Percentiles rank a stretch among this genome's conserved stretches.
These are phyloP conservation scores for Tokudaia tokunoshimensis DNA, from an alignment of 2,797 vertebrate genomes.

Conservation along the genomic window DNA sequence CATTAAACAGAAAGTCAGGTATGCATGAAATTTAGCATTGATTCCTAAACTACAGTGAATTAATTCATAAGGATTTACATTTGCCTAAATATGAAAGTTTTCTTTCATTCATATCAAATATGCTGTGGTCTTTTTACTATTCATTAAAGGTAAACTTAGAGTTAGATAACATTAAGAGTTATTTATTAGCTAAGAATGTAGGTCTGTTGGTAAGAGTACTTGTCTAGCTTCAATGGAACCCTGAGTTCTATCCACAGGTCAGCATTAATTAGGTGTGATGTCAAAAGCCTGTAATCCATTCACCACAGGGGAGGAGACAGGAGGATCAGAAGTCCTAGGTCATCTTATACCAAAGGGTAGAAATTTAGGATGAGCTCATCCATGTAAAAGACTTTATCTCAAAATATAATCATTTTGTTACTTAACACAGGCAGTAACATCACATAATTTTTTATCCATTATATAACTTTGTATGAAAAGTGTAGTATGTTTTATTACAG, in stretches of 20 bases:
- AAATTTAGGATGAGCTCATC: background rate
- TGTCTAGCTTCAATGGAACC: too few species aligned
- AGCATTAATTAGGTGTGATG: background rate
- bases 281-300: background rate
- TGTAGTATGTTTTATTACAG: background rate
- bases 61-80: constrained; percentile 17
- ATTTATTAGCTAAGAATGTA: background rate
- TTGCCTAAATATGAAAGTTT: background rate
- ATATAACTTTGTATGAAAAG: background rate
- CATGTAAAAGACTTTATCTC: background rate
- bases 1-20: constrained; percentile 3
- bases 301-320: background rate
- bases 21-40: constrained; percentile 42
- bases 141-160: background rate
- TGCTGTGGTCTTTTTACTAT: background rate
- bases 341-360: too few species aligned
- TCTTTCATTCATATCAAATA: background rate
- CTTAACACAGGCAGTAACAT: background rate
- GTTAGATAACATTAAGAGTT: background rate
- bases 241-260: background rate
- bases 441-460: background rate
- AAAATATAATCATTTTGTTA: background rate
- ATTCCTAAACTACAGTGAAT: background rate
- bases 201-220: too few species aligned
- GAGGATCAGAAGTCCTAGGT: background rate